These are phyloP conservation scores for Cephonodes hylas DNA, from an alignment of 2,888 invertebrate genomes.

Conservation along the genomic window DNA sequence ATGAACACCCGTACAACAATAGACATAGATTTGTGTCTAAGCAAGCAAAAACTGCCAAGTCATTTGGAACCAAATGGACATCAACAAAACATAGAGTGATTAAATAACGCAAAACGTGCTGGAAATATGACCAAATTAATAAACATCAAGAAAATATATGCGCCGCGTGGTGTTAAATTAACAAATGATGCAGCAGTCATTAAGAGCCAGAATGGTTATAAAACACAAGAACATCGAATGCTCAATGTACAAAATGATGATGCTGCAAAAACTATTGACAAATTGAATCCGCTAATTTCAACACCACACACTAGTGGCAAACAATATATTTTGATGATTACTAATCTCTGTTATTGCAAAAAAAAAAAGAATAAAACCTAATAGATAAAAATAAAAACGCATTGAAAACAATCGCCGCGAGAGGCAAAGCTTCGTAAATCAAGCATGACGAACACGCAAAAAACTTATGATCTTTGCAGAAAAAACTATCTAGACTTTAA, in stretches of 20 bases:
- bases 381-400: slow-evolving; percentile 35
- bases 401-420: slow-evolving; percentile 45
- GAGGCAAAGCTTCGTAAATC: slow-evolving; percentile 44
- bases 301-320: slow-evolving; percentile 40
- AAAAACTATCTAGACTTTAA: slow-evolving; percentile 44
- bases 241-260: slow-evolving; percentile 45
- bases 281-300: slow-evolving; percentile 63
- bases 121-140: slow-evolving; percentile 32
- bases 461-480: slow-evolving; percentile 34
- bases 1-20: slow-evolving; percentile 35
- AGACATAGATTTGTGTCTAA: slow-evolving; percentile 31
- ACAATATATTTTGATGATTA: slow-evolving; percentile 40
- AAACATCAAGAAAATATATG: slow-evolving; percentile 34
- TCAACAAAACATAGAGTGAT: slow-evolving; percentile 25
- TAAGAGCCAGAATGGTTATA: slow-evolving; percentile 49
- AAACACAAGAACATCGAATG: slow-evolving; percentile 47
- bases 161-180: slow-evolving; percentile 48
- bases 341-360: slow-evolving; percentile 32
- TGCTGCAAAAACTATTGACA: slow-evolving; percentile 64
- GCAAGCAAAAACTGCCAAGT: slow-evolving; percentile 27
- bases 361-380: slow-evolving; percentile 30
- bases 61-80: slow-evolving; percentile 26
- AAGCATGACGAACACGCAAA: slow-evolving; percentile 39
- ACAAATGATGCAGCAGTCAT: slow-evolving; percentile 62
- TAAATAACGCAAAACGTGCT: slow-evolving; percentile 25